These are phyloP conservation scores for Rhagoletis zephyria DNA, from an alignment of 1,140 invertebrate species.

Conservation along the genomic window DNA sequence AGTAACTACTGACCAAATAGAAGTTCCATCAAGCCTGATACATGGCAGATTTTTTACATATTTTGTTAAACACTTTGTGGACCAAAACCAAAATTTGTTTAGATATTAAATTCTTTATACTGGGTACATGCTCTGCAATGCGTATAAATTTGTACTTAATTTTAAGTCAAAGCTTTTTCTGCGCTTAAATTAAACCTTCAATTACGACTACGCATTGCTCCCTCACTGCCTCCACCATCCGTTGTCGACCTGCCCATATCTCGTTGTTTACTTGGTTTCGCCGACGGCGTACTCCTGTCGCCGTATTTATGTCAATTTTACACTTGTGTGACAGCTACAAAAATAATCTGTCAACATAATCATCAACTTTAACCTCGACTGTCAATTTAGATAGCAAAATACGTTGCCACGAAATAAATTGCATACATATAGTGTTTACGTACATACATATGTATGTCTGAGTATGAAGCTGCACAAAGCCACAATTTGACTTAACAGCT, in stretches of 20 bases:
- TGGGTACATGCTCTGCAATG: not conserved
- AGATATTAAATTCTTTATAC: not conserved
- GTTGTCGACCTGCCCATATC: not conserved
- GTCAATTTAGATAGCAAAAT: conserved; percentile 46
- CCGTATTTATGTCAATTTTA: conserved; percentile 52
- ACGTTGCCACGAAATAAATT: conserved; percentile 26
- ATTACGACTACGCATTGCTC: not conserved
- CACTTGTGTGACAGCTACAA: conserved; percentile 51
- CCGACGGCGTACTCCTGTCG: conserved; percentile 25
- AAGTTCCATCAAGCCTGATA: too few relatives aligned
- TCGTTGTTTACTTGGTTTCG: not conserved
- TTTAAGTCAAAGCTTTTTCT: conserved; percentile 14
- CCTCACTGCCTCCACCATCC: not conserved
- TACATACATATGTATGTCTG: too few relatives aligned
- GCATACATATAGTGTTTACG: not conserved
- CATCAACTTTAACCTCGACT: conserved; percentile 49
- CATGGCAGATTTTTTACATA: too few relatives aligned
- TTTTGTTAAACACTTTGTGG: too few relatives aligned
- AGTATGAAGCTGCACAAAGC: conserved; percentile 1
- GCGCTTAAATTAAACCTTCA: not conserved
- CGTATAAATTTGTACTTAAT: not conserved
- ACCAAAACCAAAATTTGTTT: too few relatives aligned
- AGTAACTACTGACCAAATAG: too few relatives aligned
- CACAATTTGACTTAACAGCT: conserved; percentile 49
- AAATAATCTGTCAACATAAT: conserved; percentile 52